Conservation (phyloP, 1,140 invertebrate genomes). For the Campodea augens region DNA sequence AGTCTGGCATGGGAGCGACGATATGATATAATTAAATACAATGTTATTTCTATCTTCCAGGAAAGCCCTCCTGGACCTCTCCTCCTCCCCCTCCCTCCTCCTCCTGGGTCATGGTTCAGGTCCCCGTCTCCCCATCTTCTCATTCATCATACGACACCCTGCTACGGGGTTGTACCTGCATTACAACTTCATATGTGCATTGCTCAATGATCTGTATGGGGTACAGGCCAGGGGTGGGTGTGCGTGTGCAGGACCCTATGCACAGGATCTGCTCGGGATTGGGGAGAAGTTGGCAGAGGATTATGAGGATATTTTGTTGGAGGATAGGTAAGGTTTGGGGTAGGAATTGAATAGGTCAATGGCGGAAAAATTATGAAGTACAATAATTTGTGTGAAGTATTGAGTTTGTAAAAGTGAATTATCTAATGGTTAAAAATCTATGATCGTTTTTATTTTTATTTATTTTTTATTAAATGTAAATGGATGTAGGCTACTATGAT, state of each 20-base stretch:
- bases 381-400: no score
- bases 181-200: slow-evolving; percentile 70
- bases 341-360: no score
- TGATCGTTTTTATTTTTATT: no score
- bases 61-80: not conserved
- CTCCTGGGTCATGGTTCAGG: slow-evolving; percentile 17
- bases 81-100: not conserved
- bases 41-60: no score
- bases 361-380: no score
- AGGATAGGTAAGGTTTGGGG: slow-evolving; percentile 43
- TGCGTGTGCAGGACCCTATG: slow-evolving; percentile 66
- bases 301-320: slow-evolving; percentile 53
- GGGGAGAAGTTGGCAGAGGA: slow-evolving; percentile 47
- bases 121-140: slow-evolving; percentile 60
- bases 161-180: slow-evolving; percentile 56
- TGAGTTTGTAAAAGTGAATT: no score
- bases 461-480: no score
- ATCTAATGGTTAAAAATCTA: no score
- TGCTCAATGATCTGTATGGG: slow-evolving; percentile 81
- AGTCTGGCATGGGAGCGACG: no score
- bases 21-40: no score
- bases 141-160: slow-evolving; percentile 64
- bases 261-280: slow-evolving; percentile 66
- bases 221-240: slow-evolving; percentile 74
- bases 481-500: no score